These are phyloP conservation scores for Sebastes taczanowskii DNA, from an alignment of 2,797 vertebrate genomes.

Conservation along the genomic window DNA sequence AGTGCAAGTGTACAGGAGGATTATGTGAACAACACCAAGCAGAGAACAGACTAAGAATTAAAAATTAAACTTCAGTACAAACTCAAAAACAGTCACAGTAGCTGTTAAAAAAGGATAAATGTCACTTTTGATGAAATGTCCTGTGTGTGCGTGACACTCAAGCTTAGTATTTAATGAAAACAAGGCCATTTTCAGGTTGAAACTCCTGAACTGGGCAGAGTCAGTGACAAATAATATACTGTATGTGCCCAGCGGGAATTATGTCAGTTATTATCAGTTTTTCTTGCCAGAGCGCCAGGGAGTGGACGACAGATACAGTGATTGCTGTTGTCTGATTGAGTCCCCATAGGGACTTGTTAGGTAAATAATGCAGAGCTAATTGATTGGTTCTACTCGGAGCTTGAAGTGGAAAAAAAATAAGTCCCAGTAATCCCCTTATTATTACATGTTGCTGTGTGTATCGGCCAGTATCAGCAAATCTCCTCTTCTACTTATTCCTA, in stretches of 20 bases:
- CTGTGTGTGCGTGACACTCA: neutral
- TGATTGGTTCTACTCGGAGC: conserved; percentile 59
- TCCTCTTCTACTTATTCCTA: neutral
- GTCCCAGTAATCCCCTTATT: neutral
- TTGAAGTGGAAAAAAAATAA: neutral
- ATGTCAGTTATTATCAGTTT: conserved; percentile 13
- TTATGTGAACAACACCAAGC: neutral
- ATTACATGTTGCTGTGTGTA: neutral
- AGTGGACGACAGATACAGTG: conserved; percentile 35
- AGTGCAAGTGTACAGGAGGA: conserved; percentile 20
- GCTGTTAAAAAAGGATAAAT: neutral
- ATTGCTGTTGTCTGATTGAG: conserved; percentile 55
- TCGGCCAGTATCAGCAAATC: neutral
- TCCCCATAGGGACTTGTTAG: conserved; percentile 29
- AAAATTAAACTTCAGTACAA: neutral
- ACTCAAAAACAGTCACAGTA: neutral
- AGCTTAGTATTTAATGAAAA: neutral
- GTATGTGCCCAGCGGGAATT: neutral
- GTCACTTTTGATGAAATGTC: neutral
- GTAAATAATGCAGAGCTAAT: conserved; percentile 71
- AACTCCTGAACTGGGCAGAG: neutral
- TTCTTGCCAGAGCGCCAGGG: conserved; percentile 3
- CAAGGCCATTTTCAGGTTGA: neutral
- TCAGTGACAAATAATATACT: neutral
- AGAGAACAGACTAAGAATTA: neutral